Evolutionary conservation across 2,888 invertebrate species (phyloP), one percentile per base, ranked within the genome.

Genomic region (Rhagophthalmus giganteus): DNA sequence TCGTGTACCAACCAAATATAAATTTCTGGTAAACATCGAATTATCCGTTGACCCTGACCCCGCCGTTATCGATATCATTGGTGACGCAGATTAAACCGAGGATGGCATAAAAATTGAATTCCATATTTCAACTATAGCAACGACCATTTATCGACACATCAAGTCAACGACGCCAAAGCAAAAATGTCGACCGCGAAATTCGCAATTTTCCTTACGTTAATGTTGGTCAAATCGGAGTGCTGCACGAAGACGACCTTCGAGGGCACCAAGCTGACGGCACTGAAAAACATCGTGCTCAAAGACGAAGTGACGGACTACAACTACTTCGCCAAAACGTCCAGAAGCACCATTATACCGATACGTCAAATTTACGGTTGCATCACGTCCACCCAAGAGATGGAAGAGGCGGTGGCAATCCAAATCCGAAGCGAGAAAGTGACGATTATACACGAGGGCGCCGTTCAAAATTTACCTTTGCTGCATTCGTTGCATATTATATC

Each of bases 401-500:
- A 44, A 32, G 49, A 54, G 11, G 54, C 30, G 7, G 45, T 54
- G 9, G 49, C 49, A 1, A 49, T 54, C 14, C 31, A 48, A 30
- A 45, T 54, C 8, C 10, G 42, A 28, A 35, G 28, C 15, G 39
- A 44, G 15, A 30, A 27, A 6, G 42, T 49, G 7, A 39, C 47
- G 6, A 42, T 48, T 4, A 16, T 55, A 2, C 40, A 32, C 7
- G 20, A 42, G 10, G 59, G 52, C 6, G 42, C 63, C 6, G 58
- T 68, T 2, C 54, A 59, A 25, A 59, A 63, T 49, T 25, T 67
- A 12, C 48, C 49, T 2, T 26, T 38, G 1, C 13, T 59, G 10
- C 47, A 54, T 27, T 46, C 38, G 4, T 8, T 59, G 3, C 52
- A 51, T 9, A 31, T 59, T 20, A 25, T 35, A 8, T 49, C 38